Evolutionary conservation across 2,888 invertebrate genomes (phyloP).

Genomic region (Andrena camellia): DNA sequence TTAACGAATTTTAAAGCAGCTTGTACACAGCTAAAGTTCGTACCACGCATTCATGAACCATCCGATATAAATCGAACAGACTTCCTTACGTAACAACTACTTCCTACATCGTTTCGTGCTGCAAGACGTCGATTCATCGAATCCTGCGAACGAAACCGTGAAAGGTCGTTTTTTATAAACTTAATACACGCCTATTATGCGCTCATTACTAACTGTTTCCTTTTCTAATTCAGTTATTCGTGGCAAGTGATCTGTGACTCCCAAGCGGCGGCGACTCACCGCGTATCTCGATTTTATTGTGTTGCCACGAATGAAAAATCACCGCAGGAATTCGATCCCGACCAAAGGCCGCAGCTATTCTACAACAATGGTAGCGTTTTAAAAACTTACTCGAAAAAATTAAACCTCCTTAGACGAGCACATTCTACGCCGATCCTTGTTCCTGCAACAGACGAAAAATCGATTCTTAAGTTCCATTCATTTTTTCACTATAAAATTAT

Average conservation of each 20-base stretch:
- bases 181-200: slow-evolving; percentile 3
- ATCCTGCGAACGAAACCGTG: slow-evolving; percentile 20
- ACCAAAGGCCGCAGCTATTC: not conserved
- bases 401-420: slow-evolving; percentile 5
- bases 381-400: slow-evolving; percentile 23
- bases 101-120: not conserved
- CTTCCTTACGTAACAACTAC: slow-evolving; percentile 13
- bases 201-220: slow-evolving; percentile 16
- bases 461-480: not conserved
- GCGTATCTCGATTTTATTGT: slow-evolving; percentile 5
- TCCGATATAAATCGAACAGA: not conserved
- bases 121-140: slow-evolving; percentile 12
- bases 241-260: not conserved
- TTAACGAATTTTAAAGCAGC: too few species aligned
- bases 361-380: not conserved
- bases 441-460: slow-evolving; percentile 8
- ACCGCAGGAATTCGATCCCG: not conserved
- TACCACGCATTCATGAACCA: not conserved
- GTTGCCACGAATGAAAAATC: not conserved
- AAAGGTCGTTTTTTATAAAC: slow-evolving; percentile 13
- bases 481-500: not conserved
- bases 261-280: not conserved
- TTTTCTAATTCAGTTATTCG: slow-evolving; percentile 1
- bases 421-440: slow-evolving; percentile 20
- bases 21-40: too few species aligned